phyloP scores from a whole-genome alignment of 2,797 vertebrate genomes.

The Mycteria americana region DNA sequence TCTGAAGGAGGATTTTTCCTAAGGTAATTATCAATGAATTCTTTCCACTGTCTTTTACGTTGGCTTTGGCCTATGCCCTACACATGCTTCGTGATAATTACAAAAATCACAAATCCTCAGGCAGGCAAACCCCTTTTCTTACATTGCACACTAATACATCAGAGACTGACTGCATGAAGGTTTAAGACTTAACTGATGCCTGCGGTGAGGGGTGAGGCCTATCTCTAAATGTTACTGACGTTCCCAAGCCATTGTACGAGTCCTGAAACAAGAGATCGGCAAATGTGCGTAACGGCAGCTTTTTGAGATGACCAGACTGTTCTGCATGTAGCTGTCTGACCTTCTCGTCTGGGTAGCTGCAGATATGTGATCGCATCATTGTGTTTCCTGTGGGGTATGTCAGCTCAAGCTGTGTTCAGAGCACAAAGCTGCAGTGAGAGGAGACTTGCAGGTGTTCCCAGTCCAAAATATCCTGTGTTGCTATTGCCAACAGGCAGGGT shows the following conservation, averaged over 20 bases:
- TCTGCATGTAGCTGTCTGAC: not conserved
- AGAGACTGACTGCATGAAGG: not conserved
- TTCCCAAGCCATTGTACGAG: not conserved
- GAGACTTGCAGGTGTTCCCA: not conserved
- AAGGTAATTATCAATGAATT: not conserved
- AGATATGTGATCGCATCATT: not conserved
- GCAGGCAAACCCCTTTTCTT: not conserved
- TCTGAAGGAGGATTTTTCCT: not conserved
- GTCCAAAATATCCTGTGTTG: not conserved
- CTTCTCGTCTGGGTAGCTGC: not conserved
- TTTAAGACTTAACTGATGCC: not conserved
- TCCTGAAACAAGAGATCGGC: not conserved
- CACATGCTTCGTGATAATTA: accelerated
- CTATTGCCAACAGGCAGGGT: not conserved
- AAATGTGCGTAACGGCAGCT: not conserved
- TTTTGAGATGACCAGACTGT: not conserved
- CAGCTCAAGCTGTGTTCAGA: not conserved
- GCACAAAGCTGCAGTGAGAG: not conserved
- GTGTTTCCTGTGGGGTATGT: not conserved
- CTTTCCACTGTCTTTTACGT: not conserved
- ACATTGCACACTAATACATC: not conserved
- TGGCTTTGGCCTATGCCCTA: not conserved
- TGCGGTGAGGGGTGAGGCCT: not conserved
- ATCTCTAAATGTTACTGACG: accelerated
- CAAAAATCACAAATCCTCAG: not conserved